Base-by-base conservation (phyloP, 2,888 invertebrate species). In the Artemia sp. region DNA sequence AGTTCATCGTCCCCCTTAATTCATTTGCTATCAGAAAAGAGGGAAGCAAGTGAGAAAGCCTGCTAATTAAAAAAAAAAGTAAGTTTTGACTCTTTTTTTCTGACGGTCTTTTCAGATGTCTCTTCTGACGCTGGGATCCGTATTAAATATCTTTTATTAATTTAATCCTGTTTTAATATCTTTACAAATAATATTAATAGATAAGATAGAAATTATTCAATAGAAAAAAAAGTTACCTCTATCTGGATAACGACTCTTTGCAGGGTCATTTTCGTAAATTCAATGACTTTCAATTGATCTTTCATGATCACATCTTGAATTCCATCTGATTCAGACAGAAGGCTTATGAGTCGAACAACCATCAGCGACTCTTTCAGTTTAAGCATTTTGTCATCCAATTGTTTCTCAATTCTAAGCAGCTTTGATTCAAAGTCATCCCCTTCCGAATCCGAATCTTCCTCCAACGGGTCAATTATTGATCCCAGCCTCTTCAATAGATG, bases 291-390 rank as follows among this genome's bases (percentile, higher is more conserved):
- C 10, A 58, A 9, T 24, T n/a, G 64, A 11, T 58, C 64, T 24
- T 58, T 58, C 64, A 58, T 58, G 10, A 58, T 58, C 64, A 58
- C 64, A 58, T 58, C 64, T 24, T 58, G 64, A 24, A 58, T 58
- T n/a, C 24, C 24, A 10, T 58, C 64, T 10, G 64, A 58, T 24
- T 58, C 64, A 9, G 64, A 58, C 11, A 58, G 11, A 8, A 58
- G 24, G n/a, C 64, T 24, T 9, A 58, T n/a, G 8, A 58, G 64
- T 58, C 64, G 64, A 19, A 58, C 24, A n/a, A 58, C 64, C 64
- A 58, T 58, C 64, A 58, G 24, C 8, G 64, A 58, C 3, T 58
- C 64, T 24, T 24, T 58, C 9, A 58, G 64, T 58, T 58, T 58
- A n/a, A 24, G 8, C 64, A 58, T 58, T 58, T 58, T 58, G n/a